phyloP scores from a whole-genome alignment of 2,113 vertebrate species.

The Bagarius yarrelli region DNA sequence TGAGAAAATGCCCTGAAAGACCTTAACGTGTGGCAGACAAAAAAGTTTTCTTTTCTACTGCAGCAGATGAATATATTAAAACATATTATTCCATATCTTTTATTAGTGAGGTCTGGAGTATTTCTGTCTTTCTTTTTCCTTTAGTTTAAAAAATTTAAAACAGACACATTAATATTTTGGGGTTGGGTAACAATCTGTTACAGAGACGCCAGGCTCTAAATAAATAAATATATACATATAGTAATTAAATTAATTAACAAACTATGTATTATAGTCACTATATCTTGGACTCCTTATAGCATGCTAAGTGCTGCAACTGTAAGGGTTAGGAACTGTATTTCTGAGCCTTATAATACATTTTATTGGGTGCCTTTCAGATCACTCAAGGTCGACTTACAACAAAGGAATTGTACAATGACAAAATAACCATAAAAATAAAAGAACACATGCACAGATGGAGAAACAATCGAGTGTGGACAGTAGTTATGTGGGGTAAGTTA shows the following conservation, averaged over 20 bases:
- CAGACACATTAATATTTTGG: not conserved
- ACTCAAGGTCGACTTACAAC: too few relatives aligned
- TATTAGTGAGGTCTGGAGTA: not conserved
- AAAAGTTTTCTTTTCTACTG: too few relatives aligned
- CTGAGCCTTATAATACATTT: too few relatives aligned
- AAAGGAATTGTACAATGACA: too few relatives aligned
- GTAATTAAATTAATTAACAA: not conserved
- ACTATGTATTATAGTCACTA: not conserved
- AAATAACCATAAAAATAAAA: too few relatives aligned
- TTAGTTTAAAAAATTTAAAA: not conserved
- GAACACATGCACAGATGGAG: too few relatives aligned
- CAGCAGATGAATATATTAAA: not conserved
- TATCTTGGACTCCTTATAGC: not conserved
- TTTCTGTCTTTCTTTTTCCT: not conserved
- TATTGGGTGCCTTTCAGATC: too few relatives aligned
- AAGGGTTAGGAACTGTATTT: not conserved
- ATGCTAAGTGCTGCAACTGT: not conserved
- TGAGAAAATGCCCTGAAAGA: not conserved
- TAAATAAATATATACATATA: too few relatives aligned
- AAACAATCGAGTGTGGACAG: too few relatives aligned
- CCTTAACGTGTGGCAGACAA: not conserved
- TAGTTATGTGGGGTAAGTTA: too few relatives aligned
- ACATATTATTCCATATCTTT: not conserved
- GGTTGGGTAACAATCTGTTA: not conserved
- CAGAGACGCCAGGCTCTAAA: too few relatives aligned